Conservation (phyloP, 2,888 invertebrate species). For the Trissolcus japonicus region DNA sequence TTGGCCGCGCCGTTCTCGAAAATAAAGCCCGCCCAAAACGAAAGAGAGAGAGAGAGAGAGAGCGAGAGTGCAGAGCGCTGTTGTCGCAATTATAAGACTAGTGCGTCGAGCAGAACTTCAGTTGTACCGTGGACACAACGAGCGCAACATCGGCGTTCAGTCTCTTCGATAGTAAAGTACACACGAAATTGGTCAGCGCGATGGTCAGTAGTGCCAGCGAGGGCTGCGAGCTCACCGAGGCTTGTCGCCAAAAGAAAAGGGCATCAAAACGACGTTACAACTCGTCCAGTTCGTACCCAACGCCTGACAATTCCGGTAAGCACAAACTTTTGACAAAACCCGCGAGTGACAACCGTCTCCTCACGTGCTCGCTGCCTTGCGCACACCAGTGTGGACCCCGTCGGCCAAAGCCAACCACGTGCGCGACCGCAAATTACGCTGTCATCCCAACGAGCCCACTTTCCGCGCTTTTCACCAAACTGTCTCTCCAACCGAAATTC, state of each 20-base stretch:
- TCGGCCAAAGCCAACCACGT: slow-evolving; percentile 1
- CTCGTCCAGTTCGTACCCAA: slow-evolving; percentile 5
- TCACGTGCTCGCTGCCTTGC: slow-evolving; percentile 5
- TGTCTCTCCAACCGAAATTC: too few relatives aligned
- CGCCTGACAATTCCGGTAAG: slow-evolving; percentile 14
- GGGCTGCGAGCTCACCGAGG: background rate
- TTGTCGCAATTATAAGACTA: slow-evolving; percentile 3
- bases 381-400: slow-evolving; percentile 1
- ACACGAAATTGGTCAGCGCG: background rate
- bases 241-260: slow-evolving; percentile 1
- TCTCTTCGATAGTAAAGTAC: background rate
- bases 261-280: background rate
- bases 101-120: background rate
- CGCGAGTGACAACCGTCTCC: background rate
- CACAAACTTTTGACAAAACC: background rate
- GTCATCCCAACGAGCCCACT: background rate
- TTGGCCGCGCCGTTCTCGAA: background rate
- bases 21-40: slow-evolving; percentile 1
- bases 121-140: background rate
- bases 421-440: background rate
- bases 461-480: background rate
- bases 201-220: slow-evolving; percentile 2
- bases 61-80: background rate
- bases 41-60: too few relatives aligned
- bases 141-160: background rate